A percentile compares a stretch with the other conserved stretches of the same genome.
Conservation (phyloP, 2,797 vertebrate species). For the Schizothorax lantsangensis region DNA sequence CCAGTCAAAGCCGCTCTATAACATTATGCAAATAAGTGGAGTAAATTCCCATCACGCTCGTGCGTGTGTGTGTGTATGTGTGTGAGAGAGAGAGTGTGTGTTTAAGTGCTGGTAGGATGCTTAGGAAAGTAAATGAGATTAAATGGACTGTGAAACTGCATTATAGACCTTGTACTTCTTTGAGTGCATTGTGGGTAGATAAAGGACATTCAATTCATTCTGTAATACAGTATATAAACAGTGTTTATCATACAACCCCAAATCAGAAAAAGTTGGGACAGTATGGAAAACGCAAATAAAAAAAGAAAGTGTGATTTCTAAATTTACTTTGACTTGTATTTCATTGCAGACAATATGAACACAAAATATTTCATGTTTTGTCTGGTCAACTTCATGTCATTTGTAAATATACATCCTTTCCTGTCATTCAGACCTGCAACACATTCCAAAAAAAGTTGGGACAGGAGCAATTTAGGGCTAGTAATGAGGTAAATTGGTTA, state of each 20-base stretch:
- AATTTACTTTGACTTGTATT: no score
- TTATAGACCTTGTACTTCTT: slow-evolving; percentile 27
- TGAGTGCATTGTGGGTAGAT: slow-evolving; percentile 37
- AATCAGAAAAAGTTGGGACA: no score
- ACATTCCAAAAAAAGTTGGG: no score
- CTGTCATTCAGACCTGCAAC: no score
- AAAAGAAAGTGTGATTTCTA: no score
- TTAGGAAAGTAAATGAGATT: slow-evolving; percentile 44
- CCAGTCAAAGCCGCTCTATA: not conserved
- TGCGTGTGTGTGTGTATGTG: not conserved
- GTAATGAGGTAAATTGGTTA: no score
- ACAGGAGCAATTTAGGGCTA: no score
- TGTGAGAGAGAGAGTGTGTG: not conserved
- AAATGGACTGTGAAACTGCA: slow-evolving; percentile 49
- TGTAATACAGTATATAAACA: slow-evolving; percentile 5
- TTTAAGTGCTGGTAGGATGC: slow-evolving; percentile 35
- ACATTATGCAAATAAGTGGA: slow-evolving; percentile 25
- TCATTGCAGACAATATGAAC: no score
- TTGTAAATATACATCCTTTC: no score
- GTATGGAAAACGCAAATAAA: no score
- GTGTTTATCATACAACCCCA: not conserved
- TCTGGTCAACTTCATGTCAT: no score
- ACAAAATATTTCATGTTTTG: no score
- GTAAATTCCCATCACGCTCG: not conserved
- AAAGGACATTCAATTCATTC: not conserved